Base-by-base conservation (phyloP, 2,797 vertebrate species). In the Hemitrygon akajei region DNA sequence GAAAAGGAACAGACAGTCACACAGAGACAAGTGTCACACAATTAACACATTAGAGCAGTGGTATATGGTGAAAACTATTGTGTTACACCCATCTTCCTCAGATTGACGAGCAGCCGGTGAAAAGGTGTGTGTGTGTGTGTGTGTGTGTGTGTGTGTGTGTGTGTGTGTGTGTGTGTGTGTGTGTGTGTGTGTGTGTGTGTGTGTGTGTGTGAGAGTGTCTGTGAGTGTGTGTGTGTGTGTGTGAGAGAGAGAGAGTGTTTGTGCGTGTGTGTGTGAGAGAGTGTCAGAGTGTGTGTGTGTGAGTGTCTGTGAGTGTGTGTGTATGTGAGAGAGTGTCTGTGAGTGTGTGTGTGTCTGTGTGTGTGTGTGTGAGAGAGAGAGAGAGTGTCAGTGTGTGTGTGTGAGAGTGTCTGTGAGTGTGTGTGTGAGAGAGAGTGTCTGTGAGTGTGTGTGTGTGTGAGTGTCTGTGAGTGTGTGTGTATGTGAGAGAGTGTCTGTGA, bases 11-110 rank as follows among this genome's bases (percentile, higher is more conserved):
- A 69, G 63, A 89, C 86, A 89, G 86, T 89, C 86, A 89, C 86
- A 89, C 86, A 69, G 86, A 89, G 86, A 89, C 86, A 89, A 89
- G 86, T 89, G 86, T 89, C 86, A 69, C n/a, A 63, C 86, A 89
- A 89, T 89, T 89, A 89, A 89, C 86, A 89, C 86, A 89, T 89
- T 89, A 89, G 18, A 89, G 60, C 16, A 66, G 63, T n/a, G 14
- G 18, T 37, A 37, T n/a, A 69, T 69, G 86, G 86, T 11, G 7
- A 66, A 69, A 89, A 89, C 60, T n/a, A 89, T 89, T 89, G 86
- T 89, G 66, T 66, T 5, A 10, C 82, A 18, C 16, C 7, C 5
- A 6, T 10, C 6, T 40, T 89, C n/a, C 37, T 9, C 86, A 89
- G 60, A 20, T 22, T 89, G 86, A 37, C 4, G 86, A 34, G 12